phyloP scores from a whole-genome alignment of 2,888 invertebrate genomes.

The Amphipoea oculea region DNA sequence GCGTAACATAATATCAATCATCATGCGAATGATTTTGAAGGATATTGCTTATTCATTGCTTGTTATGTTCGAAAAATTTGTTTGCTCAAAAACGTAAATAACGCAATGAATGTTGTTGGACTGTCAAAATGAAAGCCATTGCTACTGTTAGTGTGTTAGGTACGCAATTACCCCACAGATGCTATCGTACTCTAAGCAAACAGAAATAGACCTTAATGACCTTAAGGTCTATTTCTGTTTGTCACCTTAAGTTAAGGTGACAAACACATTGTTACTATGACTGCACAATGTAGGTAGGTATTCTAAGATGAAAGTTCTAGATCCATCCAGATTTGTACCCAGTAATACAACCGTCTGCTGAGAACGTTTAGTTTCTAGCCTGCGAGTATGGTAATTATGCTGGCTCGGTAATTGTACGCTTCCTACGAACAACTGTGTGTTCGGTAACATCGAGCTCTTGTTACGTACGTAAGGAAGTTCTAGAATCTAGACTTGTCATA shows the following conservation, averaged over 20 bases:
- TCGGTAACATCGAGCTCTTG: background rate
- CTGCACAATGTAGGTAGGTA: background rate
- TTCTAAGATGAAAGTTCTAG: background rate
- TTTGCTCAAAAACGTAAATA: too few species aligned
- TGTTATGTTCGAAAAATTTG: too few species aligned
- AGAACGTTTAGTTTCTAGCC: background rate
- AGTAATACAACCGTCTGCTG: background rate
- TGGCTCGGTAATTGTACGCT: constrained; percentile 15
- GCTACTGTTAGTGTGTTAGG: too few species aligned
- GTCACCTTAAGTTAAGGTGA: too few species aligned
- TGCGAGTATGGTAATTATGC: background rate
- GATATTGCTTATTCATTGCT: too few species aligned
- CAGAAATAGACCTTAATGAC: background rate
- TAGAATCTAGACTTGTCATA: background rate
- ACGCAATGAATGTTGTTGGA: too few species aligned
- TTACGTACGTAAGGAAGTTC: constrained; percentile 13
- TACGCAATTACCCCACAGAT: too few species aligned
- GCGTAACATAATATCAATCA: too few species aligned
- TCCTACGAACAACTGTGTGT: constrained; percentile 10
- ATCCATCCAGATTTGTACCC: background rate
- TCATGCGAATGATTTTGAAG: too few species aligned
- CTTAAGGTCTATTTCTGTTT: too few species aligned
- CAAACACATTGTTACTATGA: background rate
- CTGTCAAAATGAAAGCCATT: too few species aligned
- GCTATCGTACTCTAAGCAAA: background rate